Percentiles rank a stretch among this genome's conserved stretches.
These are phyloP conservation scores for Phrynocephalus forsythii DNA, from an alignment of 2,797 vertebrate species.

Conservation along the genomic window DNA sequence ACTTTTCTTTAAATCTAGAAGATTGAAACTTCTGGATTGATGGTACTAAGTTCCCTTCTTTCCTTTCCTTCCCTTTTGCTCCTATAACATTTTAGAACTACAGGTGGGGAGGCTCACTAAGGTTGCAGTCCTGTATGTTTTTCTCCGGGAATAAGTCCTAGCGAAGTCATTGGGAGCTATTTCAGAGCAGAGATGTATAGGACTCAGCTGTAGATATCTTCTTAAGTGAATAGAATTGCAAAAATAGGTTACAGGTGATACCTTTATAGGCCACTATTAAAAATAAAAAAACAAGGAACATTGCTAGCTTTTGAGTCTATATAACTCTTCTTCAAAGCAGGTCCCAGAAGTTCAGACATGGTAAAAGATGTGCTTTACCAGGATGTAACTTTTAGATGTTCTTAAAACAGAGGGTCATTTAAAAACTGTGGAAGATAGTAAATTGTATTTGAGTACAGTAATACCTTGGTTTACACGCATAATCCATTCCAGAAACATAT, in stretches of 20 bases:
- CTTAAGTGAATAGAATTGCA: background rate
- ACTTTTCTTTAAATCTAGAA: conserved; percentile 76
- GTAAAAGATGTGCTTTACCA: no score
- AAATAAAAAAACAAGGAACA: no score
- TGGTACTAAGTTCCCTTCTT: conserved; percentile 49
- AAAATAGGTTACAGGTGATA: no score
- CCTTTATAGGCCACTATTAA: no score
- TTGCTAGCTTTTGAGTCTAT: no score
- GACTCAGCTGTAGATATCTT: background rate
- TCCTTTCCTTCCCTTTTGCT: conserved; percentile 49
- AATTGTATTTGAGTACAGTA: background rate
- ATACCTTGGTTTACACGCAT: no score
- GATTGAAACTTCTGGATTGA: conserved; percentile 64
- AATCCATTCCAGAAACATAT: no score
- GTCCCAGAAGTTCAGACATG: no score
- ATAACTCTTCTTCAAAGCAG: no score
- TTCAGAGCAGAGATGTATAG: background rate
- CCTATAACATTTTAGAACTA: conserved; percentile 33
- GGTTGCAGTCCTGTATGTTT: background rate
- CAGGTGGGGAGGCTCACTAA: background rate
- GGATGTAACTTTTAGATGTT: no score
- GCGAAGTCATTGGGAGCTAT: background rate
- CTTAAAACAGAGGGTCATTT: no score
- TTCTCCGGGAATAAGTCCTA: background rate
- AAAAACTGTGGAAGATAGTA: background rate